Base-by-base conservation (phyloP, 2,888 invertebrate genomes). In the Tachystola acroxantha region DNA sequence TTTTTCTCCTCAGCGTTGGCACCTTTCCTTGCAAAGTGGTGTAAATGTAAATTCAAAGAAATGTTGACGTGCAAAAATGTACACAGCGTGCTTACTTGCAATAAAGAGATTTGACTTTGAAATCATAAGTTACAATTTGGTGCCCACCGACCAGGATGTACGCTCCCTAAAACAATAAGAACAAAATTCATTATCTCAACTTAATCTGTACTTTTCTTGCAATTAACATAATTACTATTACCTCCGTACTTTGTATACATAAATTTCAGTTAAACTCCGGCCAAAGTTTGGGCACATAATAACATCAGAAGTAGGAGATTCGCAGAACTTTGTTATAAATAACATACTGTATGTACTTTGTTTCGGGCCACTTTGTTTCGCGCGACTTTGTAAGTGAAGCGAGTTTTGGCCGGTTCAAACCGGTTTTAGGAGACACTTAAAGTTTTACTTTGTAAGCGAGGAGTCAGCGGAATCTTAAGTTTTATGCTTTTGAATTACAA, bases 341-440 rank as follows among this genome's bases (percentile, higher is more conserved):
- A 39, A 39, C 36, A 35, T 32, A 28, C 25, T 7, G 7, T 13
- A n/a, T 2, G 10, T 27, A 34, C 28, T 28, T 34, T 25, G 14
- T 26, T 33, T 10, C 14, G 10, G 12, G 27, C 20, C 14, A 35
- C 34, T 35, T 35, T 34, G 34, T 34, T 20, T 10, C 32, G 22
- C 9, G 9, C 22, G 6, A 22, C 22, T 22, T 22, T 24, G 7
- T n/a, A 13, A 30, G 29, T 16, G 14, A 34, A 20, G 11, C 49
- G 41, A 52, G 57, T 57, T 59, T 42, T 44, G 51, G 46, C 57
- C 43, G 27, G 53, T 53, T 44, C 36, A 46, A 53, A 51, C 58
- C 48, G 42, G 58, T 56, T 60, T 43, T 44, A 52, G 62, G 57
- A 57, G 60, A 53, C 57, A 56, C 50, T 57, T 28, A 34, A 35